Evolutionary conservation across 2,888 invertebrate species (phyloP), one percentile per base, ranked within the genome.

Genomic region (Leistus spinibarbis): DNA sequence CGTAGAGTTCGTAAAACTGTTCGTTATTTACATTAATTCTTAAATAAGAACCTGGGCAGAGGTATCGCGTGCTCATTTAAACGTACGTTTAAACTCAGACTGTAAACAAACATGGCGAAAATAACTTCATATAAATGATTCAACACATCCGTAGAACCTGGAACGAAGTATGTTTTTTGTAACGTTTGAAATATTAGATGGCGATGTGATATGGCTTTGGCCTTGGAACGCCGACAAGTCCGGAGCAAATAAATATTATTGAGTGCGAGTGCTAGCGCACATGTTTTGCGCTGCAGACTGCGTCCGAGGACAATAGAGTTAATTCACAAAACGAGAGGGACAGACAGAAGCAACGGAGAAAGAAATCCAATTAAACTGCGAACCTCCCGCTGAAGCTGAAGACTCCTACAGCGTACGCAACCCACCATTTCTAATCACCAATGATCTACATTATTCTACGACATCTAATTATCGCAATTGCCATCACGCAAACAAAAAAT

Each of bases 361-460:
- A 84, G 84, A 85, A 85, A 85, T 85, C 84, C 84, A 84, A 85
- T 85, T 85, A 85, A 84, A 84, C 82, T 82, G 81, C 81, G 80
- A 80, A 80, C 80, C 81, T 70, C 81, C 40, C 40, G 40, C 40
- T 40, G 40, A 4, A 40, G 40, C 40, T 40, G 40, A 4, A 40
- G 5, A 40, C 5, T 40, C 40, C 40, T 40, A 40, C 40, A 40
- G 40, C 7, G 40, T 40, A 7, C 40, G 40, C 40, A 40, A 10
- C 40, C 40, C 40, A 40, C 40, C 10, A 40, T 40, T 40, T 40
- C 40, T 40, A 40, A 40, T 40, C 40, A 40, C 40, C 40, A 40
- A 40, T 40, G 40, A 40, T 40, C 40, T 40, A 40, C 24, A 24
- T 24, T 40, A 40, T 40, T 10, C 7, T 40, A 5, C 40, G 10